phyloP scores from a whole-genome alignment of 2,797 vertebrate genomes.

The Mallotus villosus region DNA sequence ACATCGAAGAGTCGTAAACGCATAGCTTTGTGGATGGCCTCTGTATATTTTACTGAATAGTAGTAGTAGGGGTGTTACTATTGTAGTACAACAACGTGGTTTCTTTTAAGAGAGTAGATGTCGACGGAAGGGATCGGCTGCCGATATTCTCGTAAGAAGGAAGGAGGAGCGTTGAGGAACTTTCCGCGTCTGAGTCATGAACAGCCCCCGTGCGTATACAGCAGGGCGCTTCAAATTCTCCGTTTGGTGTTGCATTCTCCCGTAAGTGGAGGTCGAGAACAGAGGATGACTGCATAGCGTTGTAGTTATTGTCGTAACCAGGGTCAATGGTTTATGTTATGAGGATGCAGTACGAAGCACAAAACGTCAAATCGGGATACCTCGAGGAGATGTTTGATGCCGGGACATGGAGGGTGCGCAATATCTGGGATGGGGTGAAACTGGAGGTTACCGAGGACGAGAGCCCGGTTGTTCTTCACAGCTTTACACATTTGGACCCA shows the following conservation, averaged over 20 bases:
- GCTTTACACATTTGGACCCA: slow-evolving; percentile 93
- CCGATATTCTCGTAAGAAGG: slow-evolving; percentile 19
- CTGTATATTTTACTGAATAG: too few relatives aligned
- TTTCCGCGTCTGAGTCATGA: slow-evolving; percentile 5
- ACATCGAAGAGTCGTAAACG: too few relatives aligned
- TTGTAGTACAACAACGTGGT: background rate
- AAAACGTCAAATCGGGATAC: slow-evolving; percentile 62
- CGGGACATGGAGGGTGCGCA: slow-evolving; percentile 83
- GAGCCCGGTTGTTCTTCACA: slow-evolving; percentile 88
- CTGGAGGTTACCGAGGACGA: slow-evolving; percentile 83
- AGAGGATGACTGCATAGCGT: background rate
- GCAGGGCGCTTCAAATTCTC: background rate
- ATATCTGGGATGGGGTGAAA: slow-evolving; percentile 88
- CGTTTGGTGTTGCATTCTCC: background rate
- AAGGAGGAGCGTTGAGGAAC: slow-evolving; percentile 21
- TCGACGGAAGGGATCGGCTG: background rate
- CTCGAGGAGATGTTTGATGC: slow-evolving; percentile 86
- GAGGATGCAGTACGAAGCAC: slow-evolving; percentile 72
- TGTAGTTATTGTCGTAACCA: background rate
- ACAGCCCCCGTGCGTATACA: background rate
- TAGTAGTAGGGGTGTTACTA: too few relatives aligned
- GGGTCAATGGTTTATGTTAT: slow-evolving; percentile 72
- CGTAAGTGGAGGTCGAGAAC: background rate
- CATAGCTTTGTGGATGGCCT: too few relatives aligned
- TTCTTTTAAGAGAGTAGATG: background rate